Evolutionary conservation across 2,888 invertebrate species (phyloP), one percentile per base, ranked within the genome.

Genomic region (Orthonevra nobilis): DNA sequence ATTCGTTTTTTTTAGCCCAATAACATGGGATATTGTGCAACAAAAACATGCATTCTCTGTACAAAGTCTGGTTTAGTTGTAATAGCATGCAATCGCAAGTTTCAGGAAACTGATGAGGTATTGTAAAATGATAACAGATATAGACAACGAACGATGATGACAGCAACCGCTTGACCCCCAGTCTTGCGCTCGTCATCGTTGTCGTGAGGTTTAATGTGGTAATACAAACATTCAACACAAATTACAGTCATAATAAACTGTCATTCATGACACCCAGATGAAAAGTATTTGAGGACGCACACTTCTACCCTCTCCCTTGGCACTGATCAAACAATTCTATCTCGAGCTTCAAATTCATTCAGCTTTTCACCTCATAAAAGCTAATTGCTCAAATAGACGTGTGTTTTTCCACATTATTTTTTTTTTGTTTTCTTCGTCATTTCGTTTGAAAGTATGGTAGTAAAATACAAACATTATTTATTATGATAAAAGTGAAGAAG

Each of bases 311-410:
- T 7, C 15, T 30, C 42, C 42, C 6, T n/a, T 5, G 14, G 20
- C 58, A 40, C 58, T 17, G 26, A 36, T 54, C 60, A 73, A 73
- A 66, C 60, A 64, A 52, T 52, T 72, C n/a, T n/a, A n/a, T n/a
- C 26, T 15, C 42, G 60, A 61, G 66, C 66, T 61, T 73, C 50
- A 56, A 77, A 79, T 79, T 79, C 79, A 79, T 79, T 79, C 79
- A 79, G 79, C 79, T 79, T 79, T 79, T 79, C 68, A 73, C 79
- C 66, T 73, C 66, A 66, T 73, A 79, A 79, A 79, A 79, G 79
- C 73, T 79, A 73, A 79, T 79, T 79, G 79, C 66, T 66, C 46
- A 61, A 73, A 73, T 61, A 73, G 72, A 77, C 77, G 70, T 77
- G 70, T 70, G 48, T 74, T 63, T 70, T 48, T 63, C 19, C 52